Evolutionary conservation across 1,140 invertebrate species (phyloP), one percentile per base, ranked within the genome.

Genomic region (Drosophila murphyi): DNA sequence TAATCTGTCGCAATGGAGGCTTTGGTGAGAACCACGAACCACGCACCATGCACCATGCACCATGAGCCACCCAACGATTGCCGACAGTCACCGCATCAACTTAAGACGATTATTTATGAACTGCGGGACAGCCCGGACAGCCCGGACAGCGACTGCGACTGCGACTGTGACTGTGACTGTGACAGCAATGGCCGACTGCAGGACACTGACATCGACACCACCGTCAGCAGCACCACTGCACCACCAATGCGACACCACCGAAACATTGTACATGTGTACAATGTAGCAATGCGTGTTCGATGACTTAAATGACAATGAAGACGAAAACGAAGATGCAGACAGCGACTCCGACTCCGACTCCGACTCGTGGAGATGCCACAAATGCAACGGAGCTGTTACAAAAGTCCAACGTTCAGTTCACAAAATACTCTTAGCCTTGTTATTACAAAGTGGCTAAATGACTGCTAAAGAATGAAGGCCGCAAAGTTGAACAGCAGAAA

Each of bases 21-120:
- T 45, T 69, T 60, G 55, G 61, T 61, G 72, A 75, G 72, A 70
- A 71, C 72, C 61, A 70, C 39, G 54, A 70, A 63, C 55, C 79
- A 77, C 20, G 20, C 20, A 20, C 20, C 20, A 20, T 20, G 20
- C 20, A 20, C 20, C 20, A 20, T 20, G 20, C 20, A 20, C 20
- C 20, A 75, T 64, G 61, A 71, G 56, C 61, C 81, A 80, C 74
- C 67, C 78, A 80, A 62, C 71, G 64, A 79, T 48, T 72, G 69
- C 45, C 67, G 75, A 76, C 81, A 80, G 81, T 70, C 76, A 64
- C 76, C 82, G 76, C 82, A 87, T 91, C 82, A 88, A 90, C 87
- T 91, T 90, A 90, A 90, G 88, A 88, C 88, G 88, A 91, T 91
- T 91, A 91, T 91, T 91, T 91, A 91, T 91, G 88, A 91, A 91